Evolutionary conservation across 2,113 vertebrate genomes (phyloP).

Genomic region (Scytalopus superciliaris): DNA sequence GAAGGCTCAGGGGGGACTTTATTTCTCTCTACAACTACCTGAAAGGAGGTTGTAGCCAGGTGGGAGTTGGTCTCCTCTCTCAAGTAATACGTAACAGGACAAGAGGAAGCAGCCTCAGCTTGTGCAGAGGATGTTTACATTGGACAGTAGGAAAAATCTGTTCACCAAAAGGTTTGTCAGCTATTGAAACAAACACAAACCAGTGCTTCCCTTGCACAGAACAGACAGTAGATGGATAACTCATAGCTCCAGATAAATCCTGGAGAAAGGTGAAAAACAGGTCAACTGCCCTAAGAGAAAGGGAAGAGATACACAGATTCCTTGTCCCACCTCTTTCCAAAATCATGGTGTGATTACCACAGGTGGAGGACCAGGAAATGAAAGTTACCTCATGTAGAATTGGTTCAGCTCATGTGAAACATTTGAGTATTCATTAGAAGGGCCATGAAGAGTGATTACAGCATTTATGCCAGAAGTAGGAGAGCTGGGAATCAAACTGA

Average conservation of each 20-base stretch:
- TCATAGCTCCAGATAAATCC: neutral
- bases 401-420: neutral
- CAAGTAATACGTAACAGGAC: neutral
- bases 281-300: neutral
- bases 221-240: neutral
- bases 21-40: accelerated
- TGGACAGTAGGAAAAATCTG: neutral
- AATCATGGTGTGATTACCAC: neutral
- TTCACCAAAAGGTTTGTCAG: neutral
- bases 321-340: neutral
- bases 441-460: neutral
- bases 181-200: neutral
- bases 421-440: neutral
- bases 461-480: neutral
- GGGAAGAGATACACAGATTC: neutral
- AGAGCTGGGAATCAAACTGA: neutral
- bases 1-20: neutral
- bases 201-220: neutral
- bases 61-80: neutral
- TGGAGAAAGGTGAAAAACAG: neutral
- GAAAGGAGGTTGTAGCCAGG: neutral
- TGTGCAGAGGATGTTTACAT: neutral
- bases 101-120: neutral
- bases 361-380: neutral
- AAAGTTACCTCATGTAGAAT: neutral